Evolutionary conservation across 2,888 invertebrate species (phyloP).

Genomic region (Beris morrisii): DNA sequence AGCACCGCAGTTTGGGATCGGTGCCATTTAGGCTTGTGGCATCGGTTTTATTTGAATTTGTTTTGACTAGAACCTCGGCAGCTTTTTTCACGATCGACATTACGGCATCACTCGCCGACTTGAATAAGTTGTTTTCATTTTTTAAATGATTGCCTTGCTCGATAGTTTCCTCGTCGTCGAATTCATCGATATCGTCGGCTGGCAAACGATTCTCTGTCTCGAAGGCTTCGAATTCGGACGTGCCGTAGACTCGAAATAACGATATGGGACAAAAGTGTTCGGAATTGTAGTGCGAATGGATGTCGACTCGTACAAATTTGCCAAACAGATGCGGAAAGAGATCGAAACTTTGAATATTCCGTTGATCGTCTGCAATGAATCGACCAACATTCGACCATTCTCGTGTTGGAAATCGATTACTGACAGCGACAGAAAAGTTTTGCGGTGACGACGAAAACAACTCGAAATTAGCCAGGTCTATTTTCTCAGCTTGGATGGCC

Average conservation of each 20-base stretch:
- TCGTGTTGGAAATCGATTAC: conserved; percentile 86
- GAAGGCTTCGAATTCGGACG: conserved; percentile 87
- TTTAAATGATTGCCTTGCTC: conserved; percentile 50
- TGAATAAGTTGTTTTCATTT: conserved; percentile 73
- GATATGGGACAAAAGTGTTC: conserved; percentile 98
- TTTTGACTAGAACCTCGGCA: conserved; percentile 78
- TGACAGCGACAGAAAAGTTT: conserved; percentile 83
- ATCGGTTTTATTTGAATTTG: conserved; percentile 65
- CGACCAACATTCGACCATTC: conserved; percentile 91
- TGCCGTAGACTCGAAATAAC: conserved; percentile 91
- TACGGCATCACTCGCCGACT: conserved; percentile 87
- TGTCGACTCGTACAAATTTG: conserved; percentile 87
- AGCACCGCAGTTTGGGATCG: conserved; percentile 41
- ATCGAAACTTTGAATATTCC: conserved; percentile 83
- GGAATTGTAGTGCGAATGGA: conserved; percentile 91
- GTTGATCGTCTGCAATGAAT: conserved; percentile 83
- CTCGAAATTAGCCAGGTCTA: conserved; percentile 97
- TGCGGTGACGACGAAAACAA: conserved; percentile 96
- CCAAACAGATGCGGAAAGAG: conserved; percentile 80
- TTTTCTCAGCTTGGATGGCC: conserved; percentile 90
- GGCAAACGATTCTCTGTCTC: conserved; percentile 78
- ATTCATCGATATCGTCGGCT: conserved; percentile 67
- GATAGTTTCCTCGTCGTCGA: conserved; percentile 67
- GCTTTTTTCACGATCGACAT: conserved; percentile 91
- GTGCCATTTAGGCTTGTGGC: conserved; percentile 37